Base-by-base conservation (phyloP, 2,888 invertebrate genomes). In the Polia nebulosa region DNA sequence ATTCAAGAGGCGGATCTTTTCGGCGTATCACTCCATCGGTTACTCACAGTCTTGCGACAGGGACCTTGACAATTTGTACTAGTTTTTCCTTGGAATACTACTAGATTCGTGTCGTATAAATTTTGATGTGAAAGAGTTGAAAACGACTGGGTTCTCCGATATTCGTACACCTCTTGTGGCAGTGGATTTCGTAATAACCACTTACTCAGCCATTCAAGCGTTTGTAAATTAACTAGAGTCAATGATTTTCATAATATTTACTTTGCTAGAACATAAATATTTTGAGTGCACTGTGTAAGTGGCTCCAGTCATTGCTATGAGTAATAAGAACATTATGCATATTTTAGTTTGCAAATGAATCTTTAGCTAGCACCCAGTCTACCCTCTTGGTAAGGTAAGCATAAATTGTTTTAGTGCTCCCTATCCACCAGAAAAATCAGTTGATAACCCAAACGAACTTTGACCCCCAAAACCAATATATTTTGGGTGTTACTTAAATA, bases 1-100 rank as follows among this genome's bases (percentile, higher is more conserved):
- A 90, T 90, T 92, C 89, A 89, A 87, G 83, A 91, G 89, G 90
- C 92, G 91, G 90, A 88, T 85, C 87, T 85, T 75, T 68, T 67
- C 53, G 69, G 72, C 71, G 81, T 86, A 88, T 87, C 85, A 81
- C 75, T 81, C 78, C 81, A 86, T 85, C 78, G 77, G 82, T 88
- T 86, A 82, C 87, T 88, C 86, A 89, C 77, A 76, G 64, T 77
- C 76, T 92, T 91, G 80, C 91, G 83, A 87, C 88, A 91, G 72
- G 68, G 84, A 71, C 87, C 88, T 88, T 87, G 87, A 78, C 39
- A 57, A 59, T 60, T 65, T 63, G 36, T 61, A 52, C 60, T 39
- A 41, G 11, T 49, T 65, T 76, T 52, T 55, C 65, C 44, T 61
- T 60, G 65, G 58, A 57, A 47, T 51, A 60, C 8, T 34, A 20